Base-by-base conservation (phyloP, 1,140 invertebrate species). In the Neotoxoptera formosana region DNA sequence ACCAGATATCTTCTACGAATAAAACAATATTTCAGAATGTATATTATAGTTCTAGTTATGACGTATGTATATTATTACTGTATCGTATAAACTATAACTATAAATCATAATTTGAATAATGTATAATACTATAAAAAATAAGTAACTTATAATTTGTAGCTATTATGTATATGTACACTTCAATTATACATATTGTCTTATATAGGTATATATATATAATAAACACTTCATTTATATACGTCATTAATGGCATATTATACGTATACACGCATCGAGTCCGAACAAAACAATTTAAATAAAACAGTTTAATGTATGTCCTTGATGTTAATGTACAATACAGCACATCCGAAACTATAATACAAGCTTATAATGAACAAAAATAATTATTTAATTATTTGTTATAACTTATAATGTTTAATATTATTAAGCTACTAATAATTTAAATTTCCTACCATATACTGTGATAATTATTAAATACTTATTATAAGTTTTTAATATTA, bases 261-360 rank as follows among this genome's bases (percentile, higher is more conserved):
- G 7, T 53, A 53, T 25, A 25, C 41, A 86, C 25, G 14, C 21
- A 41, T n/a, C 84, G 25, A 86, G 84, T 86, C 84, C 4, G 45
- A n/a, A 86, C 45, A 86, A 86, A 86, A 47, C 84, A 47, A 47
- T 86, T 86, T 86, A 47, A 86, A 86, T 86, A 86, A 47, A 47
- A n/a, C 41, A 30, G 36, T 86, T 47, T 86, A 45, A 41, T 86
- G 36, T 3, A 11, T 86, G 84, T 47, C 84, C 84, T 86, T 86
- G 84, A n/a, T 76, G 60, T 76, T 76, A 76, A 76, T 76, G n/a
- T 76, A n/a, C 30, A n/a, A 76, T 76, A n/a, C 17, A 76, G n/a
- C 14, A 76, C 14, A 76, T n/a, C n/a, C n/a, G 14, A n/a, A 76
- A n/a, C 14, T 14, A 76, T 76, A 76, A 14, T 20, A 21, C 30